Evolutionary conservation across 1,140 invertebrate species (phyloP).

Genomic region (Ericerus pela): DNA sequence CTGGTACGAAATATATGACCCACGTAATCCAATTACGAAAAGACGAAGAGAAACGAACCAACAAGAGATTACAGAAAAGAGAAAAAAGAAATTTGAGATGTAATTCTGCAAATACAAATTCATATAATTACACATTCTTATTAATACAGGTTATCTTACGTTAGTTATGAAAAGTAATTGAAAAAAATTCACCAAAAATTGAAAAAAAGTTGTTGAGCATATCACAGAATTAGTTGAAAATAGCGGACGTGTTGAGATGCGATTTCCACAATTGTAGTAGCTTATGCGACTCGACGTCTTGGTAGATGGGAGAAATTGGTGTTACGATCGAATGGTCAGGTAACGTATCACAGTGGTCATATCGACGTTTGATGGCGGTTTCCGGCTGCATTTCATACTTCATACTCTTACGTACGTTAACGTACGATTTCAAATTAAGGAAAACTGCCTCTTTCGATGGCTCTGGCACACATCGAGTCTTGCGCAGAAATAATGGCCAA

Average conservation of each 20-base stretch:
- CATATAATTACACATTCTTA: no score
- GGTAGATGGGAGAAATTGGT: not conserved
- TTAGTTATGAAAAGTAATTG: not conserved
- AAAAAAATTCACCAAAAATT: not conserved
- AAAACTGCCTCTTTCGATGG: not conserved
- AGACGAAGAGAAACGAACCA: slow-evolving; percentile 49
- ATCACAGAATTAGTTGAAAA: not conserved
- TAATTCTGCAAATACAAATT: no score
- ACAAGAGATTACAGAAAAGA: slow-evolving; percentile 32
- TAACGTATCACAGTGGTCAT: not conserved
- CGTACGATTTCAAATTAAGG: not conserved
- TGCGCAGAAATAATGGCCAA: not conserved
- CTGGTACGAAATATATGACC: slow-evolving; percentile 93
- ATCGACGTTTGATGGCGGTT: not conserved
- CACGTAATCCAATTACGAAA: slow-evolving; percentile 85
- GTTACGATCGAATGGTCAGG: no score
- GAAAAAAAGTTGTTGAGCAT: not conserved
- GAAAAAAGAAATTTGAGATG: slow-evolving; percentile 6
- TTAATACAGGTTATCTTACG: no score
- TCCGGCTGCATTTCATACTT: not conserved
- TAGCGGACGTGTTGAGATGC: not conserved
- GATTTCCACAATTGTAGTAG: not conserved
- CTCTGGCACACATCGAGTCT: not conserved
- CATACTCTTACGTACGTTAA: not conserved
- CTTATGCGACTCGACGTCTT: not conserved